Conservation (phyloP, 2,888 invertebrate genomes). For the Suillia variegata region DNA sequence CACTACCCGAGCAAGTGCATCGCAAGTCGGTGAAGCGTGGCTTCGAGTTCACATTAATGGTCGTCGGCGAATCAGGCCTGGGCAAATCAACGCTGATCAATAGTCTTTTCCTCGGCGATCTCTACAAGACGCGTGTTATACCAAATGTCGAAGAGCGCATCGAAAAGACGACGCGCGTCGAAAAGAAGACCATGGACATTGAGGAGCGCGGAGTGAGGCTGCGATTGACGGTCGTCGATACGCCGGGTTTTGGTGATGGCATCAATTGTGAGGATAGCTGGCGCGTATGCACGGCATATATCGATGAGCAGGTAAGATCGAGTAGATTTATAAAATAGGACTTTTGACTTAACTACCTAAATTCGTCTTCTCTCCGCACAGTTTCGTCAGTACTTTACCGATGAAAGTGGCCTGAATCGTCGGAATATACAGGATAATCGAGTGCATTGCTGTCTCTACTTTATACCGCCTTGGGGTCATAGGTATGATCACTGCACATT, state of each 20-base stretch:
- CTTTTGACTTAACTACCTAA: background rate
- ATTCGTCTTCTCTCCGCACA: slow-evolving; percentile 26
- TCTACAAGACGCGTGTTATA: slow-evolving; percentile 85
- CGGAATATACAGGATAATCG: slow-evolving; percentile 89
- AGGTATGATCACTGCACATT: slow-evolving; percentile 67
- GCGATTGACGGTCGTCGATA: slow-evolving; percentile 90
- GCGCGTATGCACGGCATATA: slow-evolving; percentile 88
- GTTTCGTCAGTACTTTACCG: slow-evolving; percentile 81
- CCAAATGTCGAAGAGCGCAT: slow-evolving; percentile 66
- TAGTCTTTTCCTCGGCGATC: slow-evolving; percentile 90
- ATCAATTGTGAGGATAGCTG: slow-evolving; percentile 94
- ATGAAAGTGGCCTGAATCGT: slow-evolving; percentile 93
- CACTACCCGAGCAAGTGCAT: slow-evolving; percentile 94
- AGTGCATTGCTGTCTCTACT: slow-evolving; percentile 94
- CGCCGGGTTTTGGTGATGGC: slow-evolving; percentile 92
- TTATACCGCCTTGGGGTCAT: slow-evolving; percentile 94
- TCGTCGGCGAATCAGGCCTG: slow-evolving; percentile 91
- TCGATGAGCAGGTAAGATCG: slow-evolving; percentile 75
- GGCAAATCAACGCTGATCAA: slow-evolving; percentile 95
- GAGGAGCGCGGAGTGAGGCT: slow-evolving; percentile 92
- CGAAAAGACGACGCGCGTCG: slow-evolving; percentile 74
- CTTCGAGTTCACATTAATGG: slow-evolving; percentile 96
- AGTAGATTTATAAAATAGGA: background rate
- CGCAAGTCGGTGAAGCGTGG: slow-evolving; percentile 95
- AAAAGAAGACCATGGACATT: slow-evolving; percentile 89